Conservation (phyloP, 2,113 vertebrate species). For the Nymphicus hollandicus region DNA sequence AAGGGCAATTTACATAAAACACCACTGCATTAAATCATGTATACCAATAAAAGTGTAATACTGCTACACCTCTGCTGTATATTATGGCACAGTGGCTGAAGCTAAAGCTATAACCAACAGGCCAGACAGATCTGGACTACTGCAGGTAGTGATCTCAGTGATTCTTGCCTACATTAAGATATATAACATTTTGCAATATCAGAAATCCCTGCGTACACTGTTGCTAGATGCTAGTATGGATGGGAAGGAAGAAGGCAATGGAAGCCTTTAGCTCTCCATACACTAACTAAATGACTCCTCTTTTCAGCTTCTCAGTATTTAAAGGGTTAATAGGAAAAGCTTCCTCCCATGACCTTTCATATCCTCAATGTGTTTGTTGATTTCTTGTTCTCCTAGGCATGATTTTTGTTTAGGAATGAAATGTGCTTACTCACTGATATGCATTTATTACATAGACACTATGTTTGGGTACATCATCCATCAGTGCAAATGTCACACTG, state of each 20-base stretch:
- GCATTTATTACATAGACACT: background rate
- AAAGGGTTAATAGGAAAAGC: conserved; percentile 18
- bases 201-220: background rate
- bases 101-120: background rate
- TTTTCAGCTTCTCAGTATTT: background rate
- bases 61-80: background rate
- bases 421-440: conserved; percentile 23
- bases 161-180: background rate
- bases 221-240: background rate
- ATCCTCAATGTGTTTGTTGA: background rate
- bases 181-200: rapidly evolving
- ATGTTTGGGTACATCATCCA: conserved; percentile 44
- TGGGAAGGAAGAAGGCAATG: background rate
- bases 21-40: background rate
- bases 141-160: background rate
- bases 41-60: background rate
- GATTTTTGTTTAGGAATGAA: conserved; percentile 55
- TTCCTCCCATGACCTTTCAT: background rate
- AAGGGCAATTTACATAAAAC: background rate
- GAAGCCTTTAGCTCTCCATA: background rate
- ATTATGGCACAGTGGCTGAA: background rate
- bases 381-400: conserved; percentile 18
- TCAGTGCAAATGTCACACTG: conserved; percentile 7
- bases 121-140: background rate
- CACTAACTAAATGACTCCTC: background rate